Percentiles rank a stretch among this genome's conserved stretches.
Conservation (phyloP, 1,140 invertebrate species). For the Heliconius hermathena region DNA sequence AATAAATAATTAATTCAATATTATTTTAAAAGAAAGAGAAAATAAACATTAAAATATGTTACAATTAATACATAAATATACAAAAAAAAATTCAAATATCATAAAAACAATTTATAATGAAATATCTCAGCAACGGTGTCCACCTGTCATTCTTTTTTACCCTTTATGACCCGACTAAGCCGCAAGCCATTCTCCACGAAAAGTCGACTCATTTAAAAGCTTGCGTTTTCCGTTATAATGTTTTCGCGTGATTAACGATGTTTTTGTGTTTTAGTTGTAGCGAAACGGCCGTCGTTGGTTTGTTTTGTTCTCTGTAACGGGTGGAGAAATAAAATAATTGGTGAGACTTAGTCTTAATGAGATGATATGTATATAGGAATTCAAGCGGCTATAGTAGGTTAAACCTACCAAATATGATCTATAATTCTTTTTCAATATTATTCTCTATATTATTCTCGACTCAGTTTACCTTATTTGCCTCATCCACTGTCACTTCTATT, state of each 20-base stretch:
- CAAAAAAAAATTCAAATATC: not conserved
- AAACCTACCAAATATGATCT: not conserved
- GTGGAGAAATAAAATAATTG: not conserved
- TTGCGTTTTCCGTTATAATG: slow-evolving; percentile 25
- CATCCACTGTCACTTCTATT: too few relatives aligned
- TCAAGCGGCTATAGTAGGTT: too few relatives aligned
- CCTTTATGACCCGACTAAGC: slow-evolving; percentile 27
- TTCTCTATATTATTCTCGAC: too few relatives aligned
- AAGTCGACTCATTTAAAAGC: slow-evolving; percentile 27
- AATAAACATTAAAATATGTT: too few relatives aligned
- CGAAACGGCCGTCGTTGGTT: not conserved
- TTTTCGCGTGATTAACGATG: slow-evolving; percentile 20
- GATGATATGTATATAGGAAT: not conserved
- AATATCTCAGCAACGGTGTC: not conserved
- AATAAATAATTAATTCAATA: too few relatives aligned
- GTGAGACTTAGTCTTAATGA: not conserved
- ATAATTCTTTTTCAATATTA: not conserved
- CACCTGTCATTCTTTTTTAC: slow-evolving; percentile 32
- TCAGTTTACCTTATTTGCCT: too few relatives aligned
- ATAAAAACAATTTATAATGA: not conserved
- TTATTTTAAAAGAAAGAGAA: too few relatives aligned
- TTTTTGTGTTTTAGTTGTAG: slow-evolving; percentile 22
- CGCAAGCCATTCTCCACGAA: slow-evolving; percentile 22
- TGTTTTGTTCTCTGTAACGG: not conserved
- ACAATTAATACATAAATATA: not conserved